Evolutionary conservation across 2,888 invertebrate genomes (phyloP).

Genomic region (Escarpia spicata): DNA sequence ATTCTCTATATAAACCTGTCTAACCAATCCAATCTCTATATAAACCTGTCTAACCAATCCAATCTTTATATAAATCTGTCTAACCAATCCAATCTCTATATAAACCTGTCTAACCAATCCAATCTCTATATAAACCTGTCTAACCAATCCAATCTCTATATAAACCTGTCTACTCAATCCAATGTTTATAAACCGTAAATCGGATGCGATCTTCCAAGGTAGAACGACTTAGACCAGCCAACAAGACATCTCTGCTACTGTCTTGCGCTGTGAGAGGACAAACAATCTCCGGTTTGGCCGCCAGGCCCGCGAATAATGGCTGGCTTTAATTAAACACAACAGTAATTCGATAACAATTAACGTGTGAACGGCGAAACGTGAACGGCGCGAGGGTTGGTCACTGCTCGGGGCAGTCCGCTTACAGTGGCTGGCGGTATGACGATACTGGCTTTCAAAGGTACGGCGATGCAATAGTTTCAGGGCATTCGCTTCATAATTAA

Average conservation of each 20-base stretch:
- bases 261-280: background rate
- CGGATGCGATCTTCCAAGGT: background rate
- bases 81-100: too few species aligned
- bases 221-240: background rate
- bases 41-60: too few species aligned
- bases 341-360: slow-evolving; percentile 16
- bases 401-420: background rate
- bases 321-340: background rate
- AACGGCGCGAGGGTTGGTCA: background rate
- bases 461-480: background rate
- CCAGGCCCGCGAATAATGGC: background rate
- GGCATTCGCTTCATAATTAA: background rate
- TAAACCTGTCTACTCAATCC: too few species aligned
- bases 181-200: too few species aligned
- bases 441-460: background rate
- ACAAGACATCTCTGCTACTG: background rate
- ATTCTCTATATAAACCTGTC: too few species aligned
- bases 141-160: too few species aligned
- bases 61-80: too few species aligned
- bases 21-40: too few species aligned
- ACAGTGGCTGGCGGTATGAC: background rate
- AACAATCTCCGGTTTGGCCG: background rate
- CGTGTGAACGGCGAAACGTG: slow-evolving; percentile 3
- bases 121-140: too few species aligned
- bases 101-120: too few species aligned